Evolutionary conservation across 2,888 invertebrate species (phyloP), one percentile per base, ranked within the genome.

Genomic region (Hoplodrina blanda): DNA sequence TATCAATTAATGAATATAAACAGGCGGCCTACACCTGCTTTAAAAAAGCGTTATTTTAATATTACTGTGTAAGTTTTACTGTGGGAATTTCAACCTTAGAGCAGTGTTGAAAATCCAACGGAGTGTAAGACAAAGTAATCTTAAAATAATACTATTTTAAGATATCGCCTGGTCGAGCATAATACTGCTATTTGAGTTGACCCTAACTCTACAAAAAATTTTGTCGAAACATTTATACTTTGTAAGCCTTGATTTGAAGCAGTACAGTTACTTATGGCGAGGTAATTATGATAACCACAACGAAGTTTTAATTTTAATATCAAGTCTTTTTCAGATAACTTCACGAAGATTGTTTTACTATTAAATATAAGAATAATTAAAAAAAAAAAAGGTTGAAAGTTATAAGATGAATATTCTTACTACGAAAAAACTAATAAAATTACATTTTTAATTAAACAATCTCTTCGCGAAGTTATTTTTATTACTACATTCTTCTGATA

Each of bases 391-490:
- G 0, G 8, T 11, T 13, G 11, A 11, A 41, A 13, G 46, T 46
- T 4, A 17, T 17, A 46, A 17, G 13, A 4, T 6, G 1, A 46
- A 46, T 46, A 46, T 46, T 46, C 15, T 5, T 46, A 46, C 17
- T 17, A 46, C 17, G 17, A 44, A 15, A 59, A 44, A 11, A 15
- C 37, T 25, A 19, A 52, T 5, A 13, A 19, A 6, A 41, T 46
- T 46, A 15, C 17, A 41, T 41, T 46, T n/a, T 6, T 17, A 46
- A 17, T 17, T 15, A 6, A 17, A 13, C 13, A 46, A 52, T 30
- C 20, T 54, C 19, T 20, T 69, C 50, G 57, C 70, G 50, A 70
- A 69, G 70, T 52, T 69, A 56, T 13, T 37, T 69, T 20, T 33
- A n/a, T 62, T 19, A 6, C 33, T 46, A 69, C n/a, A 25, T 19